Percentiles rank a stretch among this genome's conserved stretches.
Conservation (phyloP, 2,113 vertebrate species). For the Labeo rohita region DNA sequence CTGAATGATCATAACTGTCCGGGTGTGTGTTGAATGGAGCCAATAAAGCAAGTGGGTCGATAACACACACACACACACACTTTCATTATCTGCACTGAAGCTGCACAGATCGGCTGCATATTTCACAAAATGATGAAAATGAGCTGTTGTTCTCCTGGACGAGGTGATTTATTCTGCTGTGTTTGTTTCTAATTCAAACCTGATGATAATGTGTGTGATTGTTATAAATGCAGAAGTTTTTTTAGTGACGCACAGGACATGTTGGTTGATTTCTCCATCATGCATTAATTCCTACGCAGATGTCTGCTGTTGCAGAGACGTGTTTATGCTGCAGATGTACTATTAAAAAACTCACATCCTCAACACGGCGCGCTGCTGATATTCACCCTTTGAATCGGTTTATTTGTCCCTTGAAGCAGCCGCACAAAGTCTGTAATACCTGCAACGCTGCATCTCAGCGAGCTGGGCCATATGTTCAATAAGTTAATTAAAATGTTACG, state of each 20-base stretch:
- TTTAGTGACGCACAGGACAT: background rate
- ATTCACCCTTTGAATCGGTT: background rate
- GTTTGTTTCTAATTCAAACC: background rate
- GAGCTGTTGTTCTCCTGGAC: background rate
- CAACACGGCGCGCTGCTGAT: background rate
- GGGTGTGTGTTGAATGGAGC: constrained; percentile 62
- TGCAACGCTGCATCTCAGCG: constrained; percentile 64
- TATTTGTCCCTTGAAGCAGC: constrained; percentile 18
- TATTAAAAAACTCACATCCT: background rate
- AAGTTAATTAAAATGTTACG: constrained; percentile 76
- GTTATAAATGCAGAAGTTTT: background rate
- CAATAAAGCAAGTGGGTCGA: constrained; percentile 70
- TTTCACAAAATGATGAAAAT: constrained; percentile 49
- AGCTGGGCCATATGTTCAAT: constrained; percentile 73
- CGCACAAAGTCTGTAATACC: constrained; percentile 54
- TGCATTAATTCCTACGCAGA: background rate
- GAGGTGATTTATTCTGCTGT: constrained; percentile 36
- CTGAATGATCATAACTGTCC: constrained; percentile 56
- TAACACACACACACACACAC: constrained; percentile 53
- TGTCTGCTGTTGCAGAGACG: constrained; percentile 1
- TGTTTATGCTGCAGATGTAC: constrained; percentile 21
- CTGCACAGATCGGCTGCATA: constrained; percentile 35
- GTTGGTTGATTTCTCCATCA: background rate
- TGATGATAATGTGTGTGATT: background rate
- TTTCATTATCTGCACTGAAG: constrained; percentile 29